phyloP scores from a whole-genome alignment of 2,113 vertebrate genomes.

The Panurus biarmicus region DNA sequence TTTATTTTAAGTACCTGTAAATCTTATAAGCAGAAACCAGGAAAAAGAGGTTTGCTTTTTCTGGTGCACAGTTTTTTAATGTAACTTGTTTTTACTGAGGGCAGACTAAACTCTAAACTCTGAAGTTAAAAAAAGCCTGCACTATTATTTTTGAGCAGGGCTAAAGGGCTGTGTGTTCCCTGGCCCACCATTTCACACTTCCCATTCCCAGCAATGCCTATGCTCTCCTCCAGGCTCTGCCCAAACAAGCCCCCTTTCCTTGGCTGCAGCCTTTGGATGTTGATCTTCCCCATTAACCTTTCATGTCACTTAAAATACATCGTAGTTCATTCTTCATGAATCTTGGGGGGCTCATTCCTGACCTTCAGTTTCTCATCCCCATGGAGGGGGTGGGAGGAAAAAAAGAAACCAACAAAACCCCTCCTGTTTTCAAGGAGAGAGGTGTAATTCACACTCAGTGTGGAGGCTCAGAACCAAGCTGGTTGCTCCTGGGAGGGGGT shows the following conservation, averaged over 20 bases:
- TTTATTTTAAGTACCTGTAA: constrained; percentile 75
- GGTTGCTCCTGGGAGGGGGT: neutral
- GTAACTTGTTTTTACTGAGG: constrained; percentile 58
- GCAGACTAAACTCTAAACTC: constrained; percentile 57
- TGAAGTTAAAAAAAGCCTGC: neutral
- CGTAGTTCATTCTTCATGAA: neutral
- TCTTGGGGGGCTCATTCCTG: constrained; percentile 29
- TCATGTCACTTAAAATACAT: neutral
- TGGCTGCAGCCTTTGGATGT: neutral
- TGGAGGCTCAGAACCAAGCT: neutral
- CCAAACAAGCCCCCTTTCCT: constrained; percentile 17
- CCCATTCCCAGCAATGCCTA: neutral
- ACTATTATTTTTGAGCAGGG: constrained; percentile 49
- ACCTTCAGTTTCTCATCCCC: constrained; percentile 34
- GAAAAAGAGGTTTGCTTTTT: constrained; percentile 58
- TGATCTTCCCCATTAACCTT: constrained; percentile 13
- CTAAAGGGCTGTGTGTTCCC: constrained; percentile 19
- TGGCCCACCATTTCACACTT: constrained; percentile 36
- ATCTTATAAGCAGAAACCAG: constrained; percentile 69
- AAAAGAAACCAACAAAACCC: neutral
- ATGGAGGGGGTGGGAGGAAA: neutral
- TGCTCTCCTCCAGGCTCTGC: neutral
- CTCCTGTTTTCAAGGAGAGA: constrained; percentile 5
- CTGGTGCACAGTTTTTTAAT: constrained; percentile 22
- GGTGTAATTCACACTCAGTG: neutral